Evolutionary conservation across 2,113 vertebrate genomes (phyloP), one percentile per base, ranked within the genome.

Genomic region (Apaloderma vittatum): DNA sequence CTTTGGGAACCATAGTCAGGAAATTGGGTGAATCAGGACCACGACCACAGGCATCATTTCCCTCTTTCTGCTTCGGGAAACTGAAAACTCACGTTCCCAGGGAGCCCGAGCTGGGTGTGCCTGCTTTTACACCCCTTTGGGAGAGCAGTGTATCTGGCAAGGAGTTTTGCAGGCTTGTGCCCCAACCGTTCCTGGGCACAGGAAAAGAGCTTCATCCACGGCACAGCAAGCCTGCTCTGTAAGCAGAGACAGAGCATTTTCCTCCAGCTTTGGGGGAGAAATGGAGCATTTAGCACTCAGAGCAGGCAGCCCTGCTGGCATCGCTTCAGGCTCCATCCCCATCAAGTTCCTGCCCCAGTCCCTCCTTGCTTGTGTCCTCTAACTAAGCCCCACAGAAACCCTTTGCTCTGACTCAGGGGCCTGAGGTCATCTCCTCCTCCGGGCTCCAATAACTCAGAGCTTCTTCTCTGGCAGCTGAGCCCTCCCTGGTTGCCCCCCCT

Each of bases 401-500:
- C 3, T 51, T 58, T 74, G 30, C 63, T 83, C 29, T 49, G 72
- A 22, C n/a, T 40, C 27, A 7, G 20, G 37, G 26, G 40, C 46
- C 30, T 11, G 49, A n/a, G 2, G 5, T 48, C 22, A 3, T 61
- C 30, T 86, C 66, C 2, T 4, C 0, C 2, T 4, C 0, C 0
- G 0, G n/a, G 61, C 34, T 75, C 19, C 16, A 26, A 46, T 45
- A 82, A 45, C 81, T 68, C 65, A 46, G 48, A 8, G 2, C 23
- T 11, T 46, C 62, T 75, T 59, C 30, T 43, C 40, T 12, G 7
- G 46, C 67, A 80, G 61, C 66, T 2, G 63, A 58, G 54, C 40
- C 65, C 65, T 92, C 80, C 59, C 59, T 1, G 5, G 40, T n/a
- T n/a, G 37, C 30, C 17, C 20, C n/a, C 36, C 29, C 14, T 26